Conservation (phyloP, 2,113 vertebrate genomes). For the Oncorhynchus gorbuscha region DNA sequence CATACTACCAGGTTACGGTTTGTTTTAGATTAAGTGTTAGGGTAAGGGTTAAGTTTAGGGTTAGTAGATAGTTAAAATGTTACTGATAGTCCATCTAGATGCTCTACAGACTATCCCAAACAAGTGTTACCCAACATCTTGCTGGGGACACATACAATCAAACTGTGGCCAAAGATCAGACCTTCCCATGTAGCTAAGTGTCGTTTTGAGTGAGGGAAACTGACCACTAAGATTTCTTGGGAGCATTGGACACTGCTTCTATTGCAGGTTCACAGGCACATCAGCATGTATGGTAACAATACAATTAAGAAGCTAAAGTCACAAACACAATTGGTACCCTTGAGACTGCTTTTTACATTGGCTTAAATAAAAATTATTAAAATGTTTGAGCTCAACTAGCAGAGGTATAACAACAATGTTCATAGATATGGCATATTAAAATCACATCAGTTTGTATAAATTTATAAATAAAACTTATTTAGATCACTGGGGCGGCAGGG, state of each 20-base stretch:
- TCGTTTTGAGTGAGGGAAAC: not conserved
- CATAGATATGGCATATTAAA: conserved; percentile 15
- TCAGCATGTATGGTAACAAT: conserved; percentile 39
- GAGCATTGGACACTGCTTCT: conserved; percentile 23
- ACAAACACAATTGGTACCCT: conserved; percentile 21
- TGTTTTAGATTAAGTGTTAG: too few relatives aligned
- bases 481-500: not conserved
- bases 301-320: conserved; percentile 13
- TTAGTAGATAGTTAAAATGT: too few relatives aligned
- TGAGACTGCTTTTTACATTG: conserved; percentile 15
- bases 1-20: too few relatives aligned
- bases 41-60: too few relatives aligned
- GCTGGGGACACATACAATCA: not conserved
- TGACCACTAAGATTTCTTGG: not conserved
- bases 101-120: too few relatives aligned
- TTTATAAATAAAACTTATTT: conserved; percentile 12
- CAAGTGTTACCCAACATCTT: not conserved
- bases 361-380: not conserved
- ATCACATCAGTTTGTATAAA: conserved; percentile 4
- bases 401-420: conserved; percentile 16
- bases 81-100: too few relatives aligned
- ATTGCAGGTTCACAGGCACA: conserved; percentile 44
- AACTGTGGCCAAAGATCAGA: not conserved
- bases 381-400: conserved; percentile 22
- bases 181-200: not conserved